phyloP scores from a whole-genome alignment of 2,113 vertebrate genomes.

The Sinocyclocheilus grahami region DNA sequence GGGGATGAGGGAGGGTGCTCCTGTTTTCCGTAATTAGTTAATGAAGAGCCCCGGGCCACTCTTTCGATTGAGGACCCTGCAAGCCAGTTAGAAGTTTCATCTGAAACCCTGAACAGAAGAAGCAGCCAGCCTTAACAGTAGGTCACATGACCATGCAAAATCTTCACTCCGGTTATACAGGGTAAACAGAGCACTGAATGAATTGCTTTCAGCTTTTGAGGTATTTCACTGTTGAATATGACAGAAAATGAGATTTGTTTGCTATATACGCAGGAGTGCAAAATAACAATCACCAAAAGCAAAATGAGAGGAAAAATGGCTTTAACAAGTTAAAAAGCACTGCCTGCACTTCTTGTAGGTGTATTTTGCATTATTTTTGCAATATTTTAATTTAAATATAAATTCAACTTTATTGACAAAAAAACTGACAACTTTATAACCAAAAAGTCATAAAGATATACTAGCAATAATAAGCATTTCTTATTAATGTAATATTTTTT shows the following conservation, averaged over 20 bases:
- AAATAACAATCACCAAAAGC: background rate
- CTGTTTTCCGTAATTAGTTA: slow-evolving; percentile 86
- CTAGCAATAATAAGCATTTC: background rate
- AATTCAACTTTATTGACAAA: background rate
- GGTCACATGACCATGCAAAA: slow-evolving; percentile 40
- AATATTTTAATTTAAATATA: background rate
- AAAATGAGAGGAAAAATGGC: background rate
- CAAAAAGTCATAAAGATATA: background rate
- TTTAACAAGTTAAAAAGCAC: background rate
- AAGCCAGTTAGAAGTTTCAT: slow-evolving; percentile 39
- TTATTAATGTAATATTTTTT: background rate
- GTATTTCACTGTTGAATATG: background rate
- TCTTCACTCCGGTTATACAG: slow-evolving; percentile 11
- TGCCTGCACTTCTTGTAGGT: background rate
- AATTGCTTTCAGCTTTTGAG: slow-evolving; percentile 12
- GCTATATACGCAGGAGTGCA: background rate
- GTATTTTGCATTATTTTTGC: background rate
- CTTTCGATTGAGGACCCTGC: slow-evolving; percentile 65
- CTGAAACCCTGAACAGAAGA: slow-evolving; percentile 58
- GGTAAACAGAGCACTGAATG: background rate
- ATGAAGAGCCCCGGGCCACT: slow-evolving; percentile 78
- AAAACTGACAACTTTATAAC: background rate
- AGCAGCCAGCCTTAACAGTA: slow-evolving; percentile 50
- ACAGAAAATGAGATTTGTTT: background rate
- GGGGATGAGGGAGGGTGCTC: slow-evolving; percentile 59